Evolutionary conservation across 2,113 vertebrate genomes (phyloP), one percentile per base, ranked within the genome.

Genomic region (Drymodes brunneopygia): DNA sequence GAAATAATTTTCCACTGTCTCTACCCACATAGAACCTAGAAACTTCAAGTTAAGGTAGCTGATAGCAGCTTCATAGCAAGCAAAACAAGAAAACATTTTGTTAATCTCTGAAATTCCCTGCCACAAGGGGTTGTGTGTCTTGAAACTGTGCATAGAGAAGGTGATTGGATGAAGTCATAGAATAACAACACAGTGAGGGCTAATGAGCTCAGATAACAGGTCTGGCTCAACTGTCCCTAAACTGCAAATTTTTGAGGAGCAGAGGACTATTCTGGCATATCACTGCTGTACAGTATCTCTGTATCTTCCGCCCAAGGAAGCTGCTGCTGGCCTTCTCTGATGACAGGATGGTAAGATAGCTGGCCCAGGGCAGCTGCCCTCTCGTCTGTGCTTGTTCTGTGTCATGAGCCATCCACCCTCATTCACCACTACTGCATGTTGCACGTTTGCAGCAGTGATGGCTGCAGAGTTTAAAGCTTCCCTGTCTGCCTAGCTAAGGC

Each of bases 361-460:
- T 87, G 51, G 71, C 35, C 17, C 8, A 23, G 36, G 20, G 64
- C 4, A 13, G 31, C 10, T 86, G 23, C 36, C 24, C 27, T 85
- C 57, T 47, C 8, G 0, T 48, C 53, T 80, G 4, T 69, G 62
- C 9, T 83, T 50, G 40, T 58, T 54, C 47, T 61, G 7, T 23
- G 47, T 20, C 64, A 29, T 15, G n/a, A 86, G 10, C 7, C 1
- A 1, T 18, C 45, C 23, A 11, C 33, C n/a, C 44, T 40, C 24
- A 2, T 20, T 10, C 29, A n/a, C 28, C 1, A 3, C 53, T 36
- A 10, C 14, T 25, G 77, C 22, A 6, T 8, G 28, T 28, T 60
- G 58, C 58, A 38, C 0, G 0, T 64, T 54, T 15, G 4, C 1
- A 2, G 8, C 38, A 50, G 25, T 12, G 45, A 36, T 3, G 8